These are phyloP conservation scores for Epizoanthus ramosus DNA, from an alignment of 92 coral and sea anemone species.

Conservation along the genomic window DNA sequence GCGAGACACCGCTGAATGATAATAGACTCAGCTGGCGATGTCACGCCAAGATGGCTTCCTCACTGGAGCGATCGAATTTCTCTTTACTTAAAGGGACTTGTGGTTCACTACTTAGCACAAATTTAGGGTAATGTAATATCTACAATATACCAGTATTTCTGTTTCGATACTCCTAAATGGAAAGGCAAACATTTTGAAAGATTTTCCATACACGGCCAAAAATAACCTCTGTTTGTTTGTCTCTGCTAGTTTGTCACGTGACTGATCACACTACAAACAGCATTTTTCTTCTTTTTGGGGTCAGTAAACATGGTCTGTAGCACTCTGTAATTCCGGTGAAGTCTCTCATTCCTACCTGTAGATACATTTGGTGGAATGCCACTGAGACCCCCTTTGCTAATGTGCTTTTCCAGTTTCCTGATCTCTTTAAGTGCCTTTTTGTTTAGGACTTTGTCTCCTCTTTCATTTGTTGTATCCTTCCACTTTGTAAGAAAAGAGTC, in stretches of 20 bases:
- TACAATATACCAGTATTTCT: too few species aligned
- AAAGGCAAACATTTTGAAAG: too few species aligned
- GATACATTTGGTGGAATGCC: slow-evolving; percentile 4
- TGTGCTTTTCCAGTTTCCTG: slow-evolving; percentile 21
- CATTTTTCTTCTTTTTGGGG: too few species aligned
- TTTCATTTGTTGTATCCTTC: neutral
- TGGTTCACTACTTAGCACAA: neutral
- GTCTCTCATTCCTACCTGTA: too few species aligned
- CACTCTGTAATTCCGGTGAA: too few species aligned
- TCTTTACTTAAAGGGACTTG: neutral
- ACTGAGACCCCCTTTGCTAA: slow-evolving; percentile 11
- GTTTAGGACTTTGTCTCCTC: slow-evolving; percentile 18
- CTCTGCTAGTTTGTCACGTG: too few species aligned
- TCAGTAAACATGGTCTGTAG: too few species aligned
- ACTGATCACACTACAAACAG: too few species aligned
- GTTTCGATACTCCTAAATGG: too few species aligned
- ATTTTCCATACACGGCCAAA: slow-evolving; percentile 13
- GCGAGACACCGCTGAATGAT: neutral
- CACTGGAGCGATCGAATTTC: neutral
- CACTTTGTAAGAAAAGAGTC: slow-evolving; percentile 18
- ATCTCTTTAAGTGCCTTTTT: slow-evolving; percentile 5
- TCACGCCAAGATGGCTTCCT: slow-evolving; percentile 7
- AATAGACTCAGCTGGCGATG: neutral
- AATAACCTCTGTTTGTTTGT: too few species aligned
- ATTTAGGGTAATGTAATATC: too few species aligned